Evolutionary conservation across 2,797 vertebrate genomes (phyloP), one percentile per base, ranked within the genome.

Genomic region (Onychomys torridus): DNA sequence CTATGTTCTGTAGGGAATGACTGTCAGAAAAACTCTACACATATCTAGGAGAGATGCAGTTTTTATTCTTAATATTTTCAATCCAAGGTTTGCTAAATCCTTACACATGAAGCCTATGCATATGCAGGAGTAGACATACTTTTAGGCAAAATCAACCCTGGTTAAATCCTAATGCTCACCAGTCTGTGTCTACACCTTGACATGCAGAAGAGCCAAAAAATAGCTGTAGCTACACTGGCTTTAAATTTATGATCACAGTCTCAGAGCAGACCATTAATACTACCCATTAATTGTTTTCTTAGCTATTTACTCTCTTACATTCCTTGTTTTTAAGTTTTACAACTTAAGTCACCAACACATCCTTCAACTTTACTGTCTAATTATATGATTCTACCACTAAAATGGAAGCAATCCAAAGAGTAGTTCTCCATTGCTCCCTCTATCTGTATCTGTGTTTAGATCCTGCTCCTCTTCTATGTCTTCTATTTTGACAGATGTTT

Each of bases 201-300:
- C 67, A 81, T 55, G 27, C 69, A 81, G n/a, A 96, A 73, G 61
- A 93, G 87, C 23, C 40, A 84, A 40, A 93, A 95, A 96, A 79
- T 25, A 93, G 67, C 67, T 75, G 49, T 17, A 88, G 81, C 78
- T 93, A 32, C 81, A 85, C 46, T 90, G 88, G 88, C 43, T 83
- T 95, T 91, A 93, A 92, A 75, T 94, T 82, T 90, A 77, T 95
- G 69, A 79, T 88, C 76, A 90, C 37, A 93, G 46, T 88, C 77
- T 95, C 52, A 87, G 43, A 83, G 40, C 86, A 57, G 78, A 43
- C 29, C 67, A 34, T 91, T 93, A 95, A 61, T 89, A 25, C 73
- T 92, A 21, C 71, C 29, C 23, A 59, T n/a, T 57, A n/a, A 71
- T 32, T 71, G 4, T 93, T 95, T 95, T 91, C 90, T 87, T 78